Evolutionary conservation across 2,888 invertebrate species (phyloP), one percentile per base, ranked within the genome.

Genomic region (Xestoiulus laeticollis): DNA sequence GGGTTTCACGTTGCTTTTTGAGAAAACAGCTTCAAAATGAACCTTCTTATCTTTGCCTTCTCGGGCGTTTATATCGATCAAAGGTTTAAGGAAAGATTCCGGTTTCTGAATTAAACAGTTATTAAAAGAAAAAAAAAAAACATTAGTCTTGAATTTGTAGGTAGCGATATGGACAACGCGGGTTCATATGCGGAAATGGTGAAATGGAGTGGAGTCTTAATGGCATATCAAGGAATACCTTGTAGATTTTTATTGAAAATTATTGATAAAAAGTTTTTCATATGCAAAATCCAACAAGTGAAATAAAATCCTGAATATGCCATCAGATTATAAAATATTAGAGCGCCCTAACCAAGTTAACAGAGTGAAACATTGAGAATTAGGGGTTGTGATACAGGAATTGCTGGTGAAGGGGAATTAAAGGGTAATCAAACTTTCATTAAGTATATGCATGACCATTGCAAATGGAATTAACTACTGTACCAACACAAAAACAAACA

Each of bases 1-100:
- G 12, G 97, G 96, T 92, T 97, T 97, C 91, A 96, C 94, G 92
- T 98, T 98, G n/a, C 98, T 95, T 93, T 98, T 99, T 89, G 98
- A 97, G 93, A 99, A 99, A 92, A 96, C 96, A 89, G 96, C 97
- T 92, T 97, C 97, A 91, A 99, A 98, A 78, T 95, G 94, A 90
- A 97, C 97, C 93, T 97, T 97, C 92, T 98, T 98, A 93, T 99
- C 98, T 93, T 98, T 98, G 90, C 98, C 96, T 94, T 99, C 96
- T 92, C 97, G 96, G 90, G 96, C 96, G 92, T 96, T 96, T 93
- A 97, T 96, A 93, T 99, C 99, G 91, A 98, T 95, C 91, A 99
- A 94, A 89, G 98, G 98, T 92, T 96, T 97, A 92, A 98, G 94
- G 95, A 98, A 99, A 89, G 95, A 94, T 91, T 98, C 98, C 94